phyloP scores from a whole-genome alignment of 1,140 invertebrate genomes.

The Hyphantria cunea region DNA sequence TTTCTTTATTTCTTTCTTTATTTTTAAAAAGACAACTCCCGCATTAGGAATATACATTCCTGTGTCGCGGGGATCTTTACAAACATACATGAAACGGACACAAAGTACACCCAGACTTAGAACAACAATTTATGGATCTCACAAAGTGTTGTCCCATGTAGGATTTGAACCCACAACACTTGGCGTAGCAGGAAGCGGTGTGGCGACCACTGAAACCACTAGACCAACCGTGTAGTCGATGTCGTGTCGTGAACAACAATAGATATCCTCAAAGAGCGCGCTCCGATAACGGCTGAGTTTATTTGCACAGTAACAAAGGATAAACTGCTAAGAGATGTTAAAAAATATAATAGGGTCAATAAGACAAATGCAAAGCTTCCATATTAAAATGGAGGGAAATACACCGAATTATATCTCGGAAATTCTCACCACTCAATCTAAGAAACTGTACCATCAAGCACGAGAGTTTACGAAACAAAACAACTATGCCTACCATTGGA shows the following conservation, averaged over 20 bases:
- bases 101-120: too few species aligned
- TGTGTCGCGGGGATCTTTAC: too few species aligned
- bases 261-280: neutral
- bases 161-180: too few species aligned
- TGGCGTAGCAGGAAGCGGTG: too few species aligned
- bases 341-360: constrained; percentile 4
- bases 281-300: neutral
- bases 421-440: constrained; percentile 3
- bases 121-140: too few species aligned
- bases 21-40: too few species aligned
- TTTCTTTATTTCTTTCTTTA: too few species aligned
- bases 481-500: constrained; percentile 6
- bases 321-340: constrained; percentile 1
- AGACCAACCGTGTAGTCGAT: too few species aligned
- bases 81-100: too few species aligned
- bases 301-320: neutral
- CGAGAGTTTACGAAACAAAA: constrained; percentile 19
- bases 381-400: constrained; percentile 3
- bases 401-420: constrained; percentile 4
- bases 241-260: neutral
- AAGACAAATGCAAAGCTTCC: constrained; percentile 1
- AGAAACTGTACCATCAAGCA: constrained; percentile 7
- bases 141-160: too few species aligned
- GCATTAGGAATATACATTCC: too few species aligned
- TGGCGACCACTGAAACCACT: too few species aligned